Evolutionary conservation across 2,888 invertebrate species (phyloP), one percentile per base, ranked within the genome.

Genomic region (Spilarctia lutea): DNA sequence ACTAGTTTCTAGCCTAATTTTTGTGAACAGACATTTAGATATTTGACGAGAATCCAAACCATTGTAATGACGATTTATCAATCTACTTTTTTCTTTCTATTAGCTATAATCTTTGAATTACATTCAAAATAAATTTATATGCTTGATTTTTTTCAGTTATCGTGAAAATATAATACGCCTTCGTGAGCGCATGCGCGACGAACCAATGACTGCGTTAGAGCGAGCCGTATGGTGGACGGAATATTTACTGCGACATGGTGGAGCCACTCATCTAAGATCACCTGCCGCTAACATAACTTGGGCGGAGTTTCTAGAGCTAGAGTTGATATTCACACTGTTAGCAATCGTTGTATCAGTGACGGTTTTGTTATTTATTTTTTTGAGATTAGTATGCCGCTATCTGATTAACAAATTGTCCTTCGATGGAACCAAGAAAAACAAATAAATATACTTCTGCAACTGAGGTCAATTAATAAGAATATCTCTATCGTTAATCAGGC

Each of bases 161-260:
- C 82, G 83, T 10, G 74, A 75, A 11, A 91, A 89, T 71, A 83
- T 91, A 6, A 68, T 65, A 3, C 78, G 75, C 3, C 79, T 94
- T 0, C 83, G 88, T 0, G 70, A 71, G 0, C 45, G 94, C 11
- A 86, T 94, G 82, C 75, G 78, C 6, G 95, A 96, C 76, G 90
- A 93, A 78, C 93, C 94, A 0, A 88, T 92, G 82, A 75, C 78
- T 1, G 87, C 92, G 0, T 65, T 94, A 48, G 91, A 94, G 7
- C 91, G 92, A n/a, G 93, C 93, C 0, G 84, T 96, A 2, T 95
- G 95, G 95, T 95, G 95, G 94, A 92, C 73, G 4, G 84, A 84
- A 66, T 75, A 84, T 24, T 39, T 92, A 0, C 72, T 95, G 18
- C 87, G 94, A 3, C 92, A 94, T 72, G 88, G 90, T n/a, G 93